Conservation (phyloP, 2,797 vertebrate genomes). For the Chloroceryle inda region DNA sequence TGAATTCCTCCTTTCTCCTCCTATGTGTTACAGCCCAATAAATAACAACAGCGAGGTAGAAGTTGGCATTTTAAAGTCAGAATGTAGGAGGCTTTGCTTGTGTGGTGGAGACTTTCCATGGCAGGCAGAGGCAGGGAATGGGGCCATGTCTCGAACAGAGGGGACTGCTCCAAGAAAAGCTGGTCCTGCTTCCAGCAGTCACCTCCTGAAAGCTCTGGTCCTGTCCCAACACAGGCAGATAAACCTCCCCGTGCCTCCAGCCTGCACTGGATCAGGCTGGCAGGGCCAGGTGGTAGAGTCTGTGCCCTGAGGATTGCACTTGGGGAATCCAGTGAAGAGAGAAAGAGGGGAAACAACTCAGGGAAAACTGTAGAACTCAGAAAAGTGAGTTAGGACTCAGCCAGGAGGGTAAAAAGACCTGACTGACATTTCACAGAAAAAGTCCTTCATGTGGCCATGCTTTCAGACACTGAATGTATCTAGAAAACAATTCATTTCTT, state of each 20-base stretch:
- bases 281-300: background rate
- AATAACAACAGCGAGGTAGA: background rate
- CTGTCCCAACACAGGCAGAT: fast-evolving
- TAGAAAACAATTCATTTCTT: background rate
- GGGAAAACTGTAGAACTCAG: background rate
- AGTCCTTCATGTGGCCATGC: background rate
- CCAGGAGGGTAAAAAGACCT: fast-evolving
- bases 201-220: background rate
- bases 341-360: background rate
- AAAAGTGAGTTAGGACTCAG: background rate
- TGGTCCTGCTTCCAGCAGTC: background rate
- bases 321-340: background rate
- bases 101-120: background rate
- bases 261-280: fast-evolving
- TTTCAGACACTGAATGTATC: background rate
- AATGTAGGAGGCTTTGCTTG: background rate
- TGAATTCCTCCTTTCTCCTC: background rate
- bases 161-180: background rate
- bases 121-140: background rate
- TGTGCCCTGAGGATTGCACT: fast-evolving
- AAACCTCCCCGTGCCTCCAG: background rate
- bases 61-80: background rate
- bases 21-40: background rate
- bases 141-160: fast-evolving
- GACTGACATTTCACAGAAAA: background rate